A percentile compares a stretch with the other conserved stretches of the same genome.
Evolutionary conservation across 2,888 invertebrate genomes (phyloP).

Genomic region (Tetanocera ferruginea): DNA sequence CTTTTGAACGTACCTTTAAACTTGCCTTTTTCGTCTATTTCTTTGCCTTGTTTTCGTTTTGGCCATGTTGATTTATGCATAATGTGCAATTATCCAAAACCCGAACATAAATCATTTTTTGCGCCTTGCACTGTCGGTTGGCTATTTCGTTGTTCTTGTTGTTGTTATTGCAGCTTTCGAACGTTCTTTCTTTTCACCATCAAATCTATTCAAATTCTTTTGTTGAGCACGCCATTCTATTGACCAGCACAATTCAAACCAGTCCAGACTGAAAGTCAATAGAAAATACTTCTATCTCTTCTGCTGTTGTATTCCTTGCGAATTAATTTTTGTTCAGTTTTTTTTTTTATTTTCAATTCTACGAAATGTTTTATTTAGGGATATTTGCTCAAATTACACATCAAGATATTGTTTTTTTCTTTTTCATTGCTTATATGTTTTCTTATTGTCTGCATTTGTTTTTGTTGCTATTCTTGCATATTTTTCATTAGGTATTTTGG

Average conservation of each 20-base stretch:
- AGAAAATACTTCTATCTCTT: not conserved
- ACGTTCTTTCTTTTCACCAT: not conserved
- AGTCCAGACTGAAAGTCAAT: not conserved
- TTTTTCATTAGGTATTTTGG: no score
- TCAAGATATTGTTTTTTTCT: conserved; percentile 7
- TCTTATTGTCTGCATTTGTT: not conserved
- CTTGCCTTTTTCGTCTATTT: not conserved
- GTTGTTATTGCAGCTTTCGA: not conserved
- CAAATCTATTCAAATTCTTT: conserved; percentile 15
- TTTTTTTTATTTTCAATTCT: not conserved
- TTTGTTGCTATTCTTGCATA: not conserved
- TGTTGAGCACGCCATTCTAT: not conserved
- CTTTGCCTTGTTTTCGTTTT: not conserved
- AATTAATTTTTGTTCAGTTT: conserved; percentile 16
- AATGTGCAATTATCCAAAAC: conserved; percentile 50
- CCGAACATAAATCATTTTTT: conserved; percentile 50
- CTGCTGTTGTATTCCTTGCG: not conserved
- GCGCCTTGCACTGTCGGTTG: not conserved
- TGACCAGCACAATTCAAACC: not conserved
- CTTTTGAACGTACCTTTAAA: conserved; percentile 15
- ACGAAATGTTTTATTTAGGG: not conserved
- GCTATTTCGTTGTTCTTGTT: not conserved
- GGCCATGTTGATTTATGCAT: conserved; percentile 50
- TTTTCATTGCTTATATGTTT: not conserved
- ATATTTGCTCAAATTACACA: conserved; percentile 25